Base-by-base conservation (phyloP, 2,113 vertebrate species). In the Gopherus evgoodei region DNA sequence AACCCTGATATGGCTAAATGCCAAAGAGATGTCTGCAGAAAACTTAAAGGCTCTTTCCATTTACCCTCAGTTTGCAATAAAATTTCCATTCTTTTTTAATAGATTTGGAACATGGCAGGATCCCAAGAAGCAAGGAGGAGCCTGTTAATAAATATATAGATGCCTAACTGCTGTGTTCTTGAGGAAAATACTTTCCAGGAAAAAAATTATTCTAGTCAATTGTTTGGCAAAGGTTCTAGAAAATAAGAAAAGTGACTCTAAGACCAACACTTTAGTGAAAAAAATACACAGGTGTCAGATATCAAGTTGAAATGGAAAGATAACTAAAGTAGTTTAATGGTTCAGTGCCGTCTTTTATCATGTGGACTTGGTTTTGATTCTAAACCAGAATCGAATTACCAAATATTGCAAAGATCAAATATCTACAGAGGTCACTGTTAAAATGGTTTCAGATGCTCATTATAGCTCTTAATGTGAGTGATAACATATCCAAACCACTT, bases 401-500 rank as follows among this genome's bases (percentile, higher is more conserved):
- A 91, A 83, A 87, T 52, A 92, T 35, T 94, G 79, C 88, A 93
- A 35, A 0, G 0, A 94, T 96, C 90, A 72, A 92, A 75, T 92
- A 81, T 90, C 90, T 95, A 86, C 76, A 91, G 88, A 95, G 83
- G 87, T 94, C 85, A 83, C 87, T 95, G 85, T 91, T 93, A 92
- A 94, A 91, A 95, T 88, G 84, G 87, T 90, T 95, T 94, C 29
- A 94, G 96, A 96, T 86, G 88, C 54, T 97, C 84, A 83, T 95
- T 94, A 95, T 27, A 86, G 90, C 83, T 91, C 89, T 92, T 95
- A 95, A 79, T 1, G 4, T 88, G 90, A 93, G 91, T 0, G 0
- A 59, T 82, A 96, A 83, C 82, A 38, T 86, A 91, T 57, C 91
- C 84, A 92, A 94, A 80, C 50, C 47, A 86, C 82, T 96, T 94